Evolutionary conservation across 2,888 invertebrate genomes (phyloP), one percentile per base, ranked within the genome.

Genomic region (Ferdinandea cuprea): DNA sequence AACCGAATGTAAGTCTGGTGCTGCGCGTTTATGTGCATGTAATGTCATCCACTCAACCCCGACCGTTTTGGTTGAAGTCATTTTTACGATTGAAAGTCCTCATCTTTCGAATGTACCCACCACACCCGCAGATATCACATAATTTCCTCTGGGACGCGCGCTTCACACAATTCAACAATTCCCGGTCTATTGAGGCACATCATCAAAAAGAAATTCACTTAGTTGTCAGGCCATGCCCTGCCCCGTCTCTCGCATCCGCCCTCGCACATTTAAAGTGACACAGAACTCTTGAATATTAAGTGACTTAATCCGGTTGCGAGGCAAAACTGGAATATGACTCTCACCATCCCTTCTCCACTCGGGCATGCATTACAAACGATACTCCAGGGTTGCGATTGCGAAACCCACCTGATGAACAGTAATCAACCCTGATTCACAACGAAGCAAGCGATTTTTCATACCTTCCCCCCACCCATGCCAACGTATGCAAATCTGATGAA

Each of bases 401-500:
- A 54, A 28, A 61, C 6, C 59, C 17, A 68, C 76, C 76, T 81
- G 81, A 81, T 81, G 81, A 81, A 69, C 59, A 32, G 52, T 58
- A 80, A 74, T 74, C 69, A 74, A 66, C 66, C 68, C 68, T 61
- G 73, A 73, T 54, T 73, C 61, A 52, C 13, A 37, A 2, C 32
- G 17, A 9, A 65, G 66, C 77, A 50, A 77, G 66, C 48, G 54
- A 56, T 58, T 71, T 68, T 72, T 63, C 54, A 56, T 3, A 32
- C 37, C 61, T 25, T 58, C 42, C 50, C n/a, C 11, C 35, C 44
- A 35, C 28, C 48, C 7, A 19, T n/a, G 17, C 13, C 19, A 44
- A 46, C 71, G 74, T 73, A 85, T 85, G 86, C 81, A 85, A 85
- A 85, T 86, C 73, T 78, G 81, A 85, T 86, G 85, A 85, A 86